Evolutionary conservation across 2,113 vertebrate species (phyloP), one percentile per base, ranked within the genome.

Genomic region (Columbina picui): DNA sequence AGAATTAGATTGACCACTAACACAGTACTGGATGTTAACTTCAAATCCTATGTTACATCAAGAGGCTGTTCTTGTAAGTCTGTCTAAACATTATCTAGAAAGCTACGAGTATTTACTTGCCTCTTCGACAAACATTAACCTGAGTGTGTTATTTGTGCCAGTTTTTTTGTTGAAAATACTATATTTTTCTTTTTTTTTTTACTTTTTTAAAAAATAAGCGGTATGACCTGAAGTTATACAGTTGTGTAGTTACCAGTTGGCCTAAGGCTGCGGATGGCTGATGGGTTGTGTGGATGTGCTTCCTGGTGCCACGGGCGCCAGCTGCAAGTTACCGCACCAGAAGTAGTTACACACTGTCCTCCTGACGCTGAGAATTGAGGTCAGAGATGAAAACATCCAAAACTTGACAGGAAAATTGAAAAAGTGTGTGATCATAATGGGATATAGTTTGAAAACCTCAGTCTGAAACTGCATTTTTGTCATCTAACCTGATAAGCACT

Each of bases 81-180:
- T 96, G 96, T 97, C 96, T 97, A 80, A 98, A 98, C 98, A 98
- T 98, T 98, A 96, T 91, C 56, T 97, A 97, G 96, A 97, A 97
- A 97, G 96, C 94, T 98, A 97, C 97, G 96, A 98, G 90, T 97
- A 97, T 98, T 96, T 97, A 96, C 94, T 96, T 98, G 97, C 96
- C 96, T 98, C 97, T 97, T 93, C 91, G 90, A 97, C 95, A 93
- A 95, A 93, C 59, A 55, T 97, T 97, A 97, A 97, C 92, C 82
- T n/a, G 86, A 97, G 73, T 85, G 94, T 92, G 94, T 98, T 97
- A 96, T 78, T 97, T 97, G 95, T 98, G 97, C 96, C 97, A 96
- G 96, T 81, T 95, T 93, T 97, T 94, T 97, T 82, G 75, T 91
- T 96, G 34, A 94, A 96, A 94, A 94, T 88, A 60, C 9, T 93